Evolutionary conservation across 2,888 invertebrate species (phyloP).

Genomic region (Latrodectus elegans): DNA sequence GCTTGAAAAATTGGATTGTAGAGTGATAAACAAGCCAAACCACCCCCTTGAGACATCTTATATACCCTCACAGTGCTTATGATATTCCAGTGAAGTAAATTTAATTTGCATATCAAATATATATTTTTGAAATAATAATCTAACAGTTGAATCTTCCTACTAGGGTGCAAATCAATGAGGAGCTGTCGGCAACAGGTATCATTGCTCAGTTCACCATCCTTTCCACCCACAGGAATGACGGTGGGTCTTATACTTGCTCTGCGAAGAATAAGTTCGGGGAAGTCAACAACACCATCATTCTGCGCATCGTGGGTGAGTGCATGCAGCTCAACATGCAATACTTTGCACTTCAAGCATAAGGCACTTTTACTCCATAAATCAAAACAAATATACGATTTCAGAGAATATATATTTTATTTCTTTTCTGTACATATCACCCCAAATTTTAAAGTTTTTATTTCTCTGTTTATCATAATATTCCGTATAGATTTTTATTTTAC

Average conservation of each 20-base stretch:
- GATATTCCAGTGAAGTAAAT: not conserved
- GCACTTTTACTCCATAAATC: too few species aligned
- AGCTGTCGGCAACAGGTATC: slow-evolving; percentile 55
- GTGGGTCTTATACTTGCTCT: slow-evolving; percentile 70
- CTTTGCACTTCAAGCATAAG: too few species aligned
- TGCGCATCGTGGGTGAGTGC: slow-evolving; percentile 68
- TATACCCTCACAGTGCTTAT: not conserved
- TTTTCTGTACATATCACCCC: too few species aligned
- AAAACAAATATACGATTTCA: too few species aligned
- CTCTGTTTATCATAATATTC: too few species aligned
- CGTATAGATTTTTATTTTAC: too few species aligned
- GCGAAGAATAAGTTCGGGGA: slow-evolving; percentile 70
- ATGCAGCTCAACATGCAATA: too few species aligned
- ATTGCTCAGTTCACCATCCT: slow-evolving; percentile 65
- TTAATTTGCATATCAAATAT: not conserved
- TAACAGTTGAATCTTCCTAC: not conserved
- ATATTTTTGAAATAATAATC: not conserved
- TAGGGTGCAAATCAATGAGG: slow-evolving; percentile 64
- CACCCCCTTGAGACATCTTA: not conserved
- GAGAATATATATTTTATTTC: too few species aligned
- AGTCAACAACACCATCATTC: slow-evolving; percentile 70
- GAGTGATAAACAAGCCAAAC: too few species aligned
- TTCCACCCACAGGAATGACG: slow-evolving; percentile 70
- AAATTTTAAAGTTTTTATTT: too few species aligned
- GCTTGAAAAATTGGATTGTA: too few species aligned